Evolutionary conservation across 2,797 vertebrate species (phyloP).

Genomic region (Sebastes iracundus): DNA sequence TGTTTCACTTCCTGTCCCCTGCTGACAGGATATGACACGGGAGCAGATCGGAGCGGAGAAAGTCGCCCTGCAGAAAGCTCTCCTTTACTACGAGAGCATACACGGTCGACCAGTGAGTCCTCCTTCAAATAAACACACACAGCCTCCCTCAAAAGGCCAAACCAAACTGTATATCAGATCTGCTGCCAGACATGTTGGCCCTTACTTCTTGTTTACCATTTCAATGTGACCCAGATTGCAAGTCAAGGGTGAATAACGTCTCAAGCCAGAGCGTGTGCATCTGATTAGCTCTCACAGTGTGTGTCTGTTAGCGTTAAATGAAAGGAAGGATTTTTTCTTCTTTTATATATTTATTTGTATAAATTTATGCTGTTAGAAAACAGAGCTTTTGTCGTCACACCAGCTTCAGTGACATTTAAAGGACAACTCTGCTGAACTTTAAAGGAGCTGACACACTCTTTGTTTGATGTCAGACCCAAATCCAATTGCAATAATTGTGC

Average conservation of each 20-base stretch:
- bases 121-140: not conserved
- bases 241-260: constrained; percentile 54
- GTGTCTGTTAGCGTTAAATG: not conserved
- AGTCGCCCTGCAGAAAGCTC: constrained; percentile 93
- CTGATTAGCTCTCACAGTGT: not conserved
- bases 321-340: not conserved
- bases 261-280: not conserved
- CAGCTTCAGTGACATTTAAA: not conserved
- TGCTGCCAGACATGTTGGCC: not conserved
- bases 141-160: not conserved
- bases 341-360: not conserved
- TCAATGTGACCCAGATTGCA: constrained; percentile 56
- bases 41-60: constrained; percentile 96
- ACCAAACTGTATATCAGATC: not conserved
- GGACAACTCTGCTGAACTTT: not conserved
- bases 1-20: constrained; percentile 19
- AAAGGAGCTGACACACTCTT: not conserved
- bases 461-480: constrained; percentile 10
- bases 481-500: constrained; percentile 7
- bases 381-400: not conserved
- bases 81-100: constrained; percentile 95
- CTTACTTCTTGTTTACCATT: constrained; percentile 5
- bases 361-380: not conserved
- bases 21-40: constrained; percentile 94
- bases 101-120: constrained; percentile 95